phyloP scores from a whole-genome alignment of 2,888 invertebrate genomes.

The Limulus polyphemus region DNA sequence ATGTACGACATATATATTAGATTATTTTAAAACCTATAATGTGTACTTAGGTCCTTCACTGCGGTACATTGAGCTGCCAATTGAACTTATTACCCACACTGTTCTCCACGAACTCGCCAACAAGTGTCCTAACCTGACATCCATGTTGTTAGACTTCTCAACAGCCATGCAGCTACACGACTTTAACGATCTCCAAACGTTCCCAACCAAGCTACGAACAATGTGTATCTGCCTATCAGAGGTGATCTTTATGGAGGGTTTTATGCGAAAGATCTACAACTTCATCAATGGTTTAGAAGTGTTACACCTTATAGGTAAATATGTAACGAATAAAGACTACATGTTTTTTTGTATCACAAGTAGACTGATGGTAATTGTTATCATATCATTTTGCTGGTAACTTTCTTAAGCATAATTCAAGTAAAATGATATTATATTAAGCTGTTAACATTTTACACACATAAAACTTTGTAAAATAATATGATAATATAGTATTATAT shows the following conservation, averaged over 20 bases:
- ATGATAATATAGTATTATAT: too few species aligned
- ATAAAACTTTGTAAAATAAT: too few species aligned
- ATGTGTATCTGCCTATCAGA: slow-evolving; percentile 94
- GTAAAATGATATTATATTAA: too few species aligned
- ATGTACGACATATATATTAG: too few species aligned
- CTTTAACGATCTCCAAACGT: slow-evolving; percentile 96
- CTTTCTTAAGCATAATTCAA: too few species aligned
- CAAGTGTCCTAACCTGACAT: slow-evolving; percentile 88
- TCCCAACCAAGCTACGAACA: slow-evolving; percentile 90
- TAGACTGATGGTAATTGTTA: too few species aligned
- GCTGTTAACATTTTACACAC: too few species aligned
- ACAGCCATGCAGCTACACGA: slow-evolving; percentile 99
- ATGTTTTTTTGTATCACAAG: background rate
- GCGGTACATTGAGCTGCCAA: slow-evolving; percentile 82
- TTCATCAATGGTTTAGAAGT: slow-evolving; percentile 97
- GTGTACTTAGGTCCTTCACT: slow-evolving; percentile 54
- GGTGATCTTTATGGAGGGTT: slow-evolving; percentile 99
- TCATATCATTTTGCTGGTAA: too few species aligned
- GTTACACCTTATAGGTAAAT: slow-evolving; percentile 79
- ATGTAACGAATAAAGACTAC: background rate
- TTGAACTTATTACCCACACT: slow-evolving; percentile 90
- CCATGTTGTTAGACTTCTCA: slow-evolving; percentile 93
- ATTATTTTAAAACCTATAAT: background rate
- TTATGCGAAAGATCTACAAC: slow-evolving; percentile 98
- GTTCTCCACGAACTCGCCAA: slow-evolving; percentile 92